These are phyloP conservation scores for Watsonalla cultraria DNA, from an alignment of 2,888 invertebrate species.

Conservation along the genomic window DNA sequence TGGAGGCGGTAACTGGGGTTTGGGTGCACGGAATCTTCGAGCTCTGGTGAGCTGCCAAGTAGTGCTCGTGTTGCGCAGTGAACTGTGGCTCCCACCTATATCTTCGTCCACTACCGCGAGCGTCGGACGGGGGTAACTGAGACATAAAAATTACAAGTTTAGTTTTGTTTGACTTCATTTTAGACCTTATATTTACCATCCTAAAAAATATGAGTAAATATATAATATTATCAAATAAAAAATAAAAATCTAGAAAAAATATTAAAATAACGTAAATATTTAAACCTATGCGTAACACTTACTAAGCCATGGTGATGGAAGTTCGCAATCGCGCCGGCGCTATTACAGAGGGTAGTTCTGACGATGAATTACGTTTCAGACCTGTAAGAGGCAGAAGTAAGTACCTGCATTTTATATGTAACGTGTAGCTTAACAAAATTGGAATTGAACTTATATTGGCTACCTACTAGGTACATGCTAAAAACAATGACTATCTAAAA, in stretches of 20 bases:
- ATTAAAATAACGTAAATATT: too few species aligned
- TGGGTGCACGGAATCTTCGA: conserved; percentile 55
- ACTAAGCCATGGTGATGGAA: conserved; percentile 56
- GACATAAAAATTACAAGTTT: conserved; percentile 9
- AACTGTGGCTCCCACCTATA: conserved; percentile 30
- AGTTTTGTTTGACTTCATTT: too few species aligned
- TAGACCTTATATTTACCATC: too few species aligned
- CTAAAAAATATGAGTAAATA: too few species aligned
- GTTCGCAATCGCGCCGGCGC: conserved; percentile 63
- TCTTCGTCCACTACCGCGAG: conserved; percentile 49
- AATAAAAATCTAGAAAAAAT: too few species aligned
- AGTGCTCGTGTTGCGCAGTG: conserved; percentile 50
- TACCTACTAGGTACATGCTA: too few species aligned
- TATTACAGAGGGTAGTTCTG: conserved; percentile 59
- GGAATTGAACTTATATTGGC: too few species aligned
- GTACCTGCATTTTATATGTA: not conserved
- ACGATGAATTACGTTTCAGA: conserved; percentile 18
- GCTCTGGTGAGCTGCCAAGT: conserved; percentile 67
- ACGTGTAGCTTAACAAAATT: not conserved
- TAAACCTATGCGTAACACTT: conserved; percentile 23
- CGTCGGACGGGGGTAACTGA: conserved; percentile 51
- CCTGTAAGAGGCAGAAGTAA: not conserved
- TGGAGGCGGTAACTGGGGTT: conserved; percentile 42
- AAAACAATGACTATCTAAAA: too few species aligned
- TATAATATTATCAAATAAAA: too few species aligned